Evolutionary conservation across 2,797 vertebrate species (phyloP).

Genomic region (Ara ararauna): DNA sequence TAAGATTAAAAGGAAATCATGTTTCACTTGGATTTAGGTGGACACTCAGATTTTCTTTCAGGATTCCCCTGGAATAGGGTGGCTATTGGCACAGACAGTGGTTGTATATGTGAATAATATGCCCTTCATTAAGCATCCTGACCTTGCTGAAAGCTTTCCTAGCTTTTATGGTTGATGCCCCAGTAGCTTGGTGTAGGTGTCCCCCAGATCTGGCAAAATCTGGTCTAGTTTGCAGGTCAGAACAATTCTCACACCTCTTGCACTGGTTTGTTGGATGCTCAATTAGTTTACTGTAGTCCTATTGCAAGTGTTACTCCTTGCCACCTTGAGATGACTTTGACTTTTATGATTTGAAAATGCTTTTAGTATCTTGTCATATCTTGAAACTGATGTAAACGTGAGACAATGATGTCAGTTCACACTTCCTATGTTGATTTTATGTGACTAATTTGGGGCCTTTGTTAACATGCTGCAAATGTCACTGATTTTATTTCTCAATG

Average conservation of each 20-base stretch:
- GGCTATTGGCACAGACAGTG: neutral
- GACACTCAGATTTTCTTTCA: neutral
- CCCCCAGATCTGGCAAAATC: neutral
- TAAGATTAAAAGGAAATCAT: neutral
- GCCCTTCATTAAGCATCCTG: neutral
- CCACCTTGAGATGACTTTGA: neutral
- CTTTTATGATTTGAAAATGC: neutral
- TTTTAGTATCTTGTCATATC: neutral
- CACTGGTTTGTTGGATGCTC: neutral
- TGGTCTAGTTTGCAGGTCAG: neutral
- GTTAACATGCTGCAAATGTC: constrained; percentile 8
- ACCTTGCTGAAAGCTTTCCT: neutral
- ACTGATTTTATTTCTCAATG: neutral
- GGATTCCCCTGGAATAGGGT: neutral
- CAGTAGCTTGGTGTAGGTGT: neutral
- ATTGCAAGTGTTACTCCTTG: neutral
- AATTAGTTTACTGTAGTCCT: neutral
- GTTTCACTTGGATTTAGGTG: neutral
- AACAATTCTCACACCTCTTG: neutral
- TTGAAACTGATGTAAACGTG: neutral
- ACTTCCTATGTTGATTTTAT: neutral
- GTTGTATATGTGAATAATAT: neutral
- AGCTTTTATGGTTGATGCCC: neutral
- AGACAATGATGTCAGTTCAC: neutral
- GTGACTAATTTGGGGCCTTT: constrained; percentile 14